Evolutionary conservation across 1,140 invertebrate genomes (phyloP).

Genomic region (Calliopsis andreniformis): DNA sequence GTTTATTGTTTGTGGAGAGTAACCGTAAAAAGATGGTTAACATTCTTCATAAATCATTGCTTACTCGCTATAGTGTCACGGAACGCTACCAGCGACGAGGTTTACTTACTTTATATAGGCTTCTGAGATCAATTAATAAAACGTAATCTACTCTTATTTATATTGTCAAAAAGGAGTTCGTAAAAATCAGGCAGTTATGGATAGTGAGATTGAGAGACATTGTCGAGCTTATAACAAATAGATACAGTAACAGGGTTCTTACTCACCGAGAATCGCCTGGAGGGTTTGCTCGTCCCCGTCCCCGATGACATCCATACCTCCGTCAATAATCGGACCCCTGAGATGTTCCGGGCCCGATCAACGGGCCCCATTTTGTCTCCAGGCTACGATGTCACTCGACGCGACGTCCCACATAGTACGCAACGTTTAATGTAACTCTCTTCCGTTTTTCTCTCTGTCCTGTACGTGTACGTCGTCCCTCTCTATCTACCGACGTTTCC

Average conservation of each 20-base stretch:
- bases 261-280: slow-evolving; percentile 79
- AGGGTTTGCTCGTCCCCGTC: slow-evolving; percentile 80
- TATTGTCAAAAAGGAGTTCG: no score
- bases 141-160: no score
- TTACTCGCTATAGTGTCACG: no score
- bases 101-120: no score
- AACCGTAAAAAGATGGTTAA: no score
- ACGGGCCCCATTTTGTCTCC: slow-evolving; percentile 77
- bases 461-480: slow-evolving; percentile 1
- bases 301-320: slow-evolving; percentile 80
- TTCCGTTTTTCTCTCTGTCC: slow-evolving; percentile 45
- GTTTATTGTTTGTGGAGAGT: no score
- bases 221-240: no score
- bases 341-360: slow-evolving; percentile 73
- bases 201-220: no score
- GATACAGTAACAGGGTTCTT: not conserved
- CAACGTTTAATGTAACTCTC: slow-evolving; percentile 36
- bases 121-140: no score
- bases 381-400: slow-evolving; percentile 61
- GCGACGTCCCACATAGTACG: slow-evolving; percentile 70
- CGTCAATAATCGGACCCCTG: slow-evolving; percentile 69
- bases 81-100: no score
- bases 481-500: not conserved
- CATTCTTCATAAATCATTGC: no score
- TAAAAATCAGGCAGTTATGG: no score